These are phyloP conservation scores for Rhinoderma darwinii DNA, from an alignment of 2,113 vertebrate genomes.

Conservation along the genomic window DNA sequence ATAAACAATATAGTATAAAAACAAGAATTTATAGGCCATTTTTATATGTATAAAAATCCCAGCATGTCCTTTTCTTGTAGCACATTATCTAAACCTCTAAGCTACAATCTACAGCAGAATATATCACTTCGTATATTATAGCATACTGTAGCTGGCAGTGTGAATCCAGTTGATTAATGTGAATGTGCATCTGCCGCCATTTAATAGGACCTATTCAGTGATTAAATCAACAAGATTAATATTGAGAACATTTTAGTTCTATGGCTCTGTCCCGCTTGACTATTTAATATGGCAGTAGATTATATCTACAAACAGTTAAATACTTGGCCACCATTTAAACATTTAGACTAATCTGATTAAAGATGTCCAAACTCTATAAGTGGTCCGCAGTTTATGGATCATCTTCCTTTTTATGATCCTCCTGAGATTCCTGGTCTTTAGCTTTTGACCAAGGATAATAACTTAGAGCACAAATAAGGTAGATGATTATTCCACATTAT, in stretches of 20 bases:
- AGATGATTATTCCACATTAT: conserved; percentile 37
- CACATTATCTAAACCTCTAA: not conserved
- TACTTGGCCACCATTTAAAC: not conserved
- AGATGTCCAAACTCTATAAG: conserved; percentile 46
- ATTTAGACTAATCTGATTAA: conserved; percentile 38
- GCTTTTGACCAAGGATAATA: conserved; percentile 41
- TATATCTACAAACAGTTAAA: conserved; percentile 43
- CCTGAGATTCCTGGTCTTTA: conserved; percentile 50
- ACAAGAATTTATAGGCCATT: not conserved
- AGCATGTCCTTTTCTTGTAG: not conserved
- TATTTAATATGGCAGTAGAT: conserved; percentile 46
- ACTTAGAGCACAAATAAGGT: conserved; percentile 12
- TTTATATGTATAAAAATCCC: not conserved
- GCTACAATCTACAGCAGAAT: not conserved
- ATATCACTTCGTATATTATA: not conserved
- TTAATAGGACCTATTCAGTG: conserved; percentile 54
- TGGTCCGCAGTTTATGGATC: conserved; percentile 38
- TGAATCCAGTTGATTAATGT: not conserved
- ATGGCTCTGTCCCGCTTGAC: conserved; percentile 32
- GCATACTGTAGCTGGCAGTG: not conserved
- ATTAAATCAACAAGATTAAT: conserved; percentile 56
- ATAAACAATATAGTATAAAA: not conserved
- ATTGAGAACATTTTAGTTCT: conserved; percentile 20
- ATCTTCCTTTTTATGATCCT: conserved; percentile 50
- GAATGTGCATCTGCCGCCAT: conserved; percentile 47